These are phyloP conservation scores for Agapornis canus DNA, from an alignment of 2,797 vertebrate species.

Conservation along the genomic window DNA sequence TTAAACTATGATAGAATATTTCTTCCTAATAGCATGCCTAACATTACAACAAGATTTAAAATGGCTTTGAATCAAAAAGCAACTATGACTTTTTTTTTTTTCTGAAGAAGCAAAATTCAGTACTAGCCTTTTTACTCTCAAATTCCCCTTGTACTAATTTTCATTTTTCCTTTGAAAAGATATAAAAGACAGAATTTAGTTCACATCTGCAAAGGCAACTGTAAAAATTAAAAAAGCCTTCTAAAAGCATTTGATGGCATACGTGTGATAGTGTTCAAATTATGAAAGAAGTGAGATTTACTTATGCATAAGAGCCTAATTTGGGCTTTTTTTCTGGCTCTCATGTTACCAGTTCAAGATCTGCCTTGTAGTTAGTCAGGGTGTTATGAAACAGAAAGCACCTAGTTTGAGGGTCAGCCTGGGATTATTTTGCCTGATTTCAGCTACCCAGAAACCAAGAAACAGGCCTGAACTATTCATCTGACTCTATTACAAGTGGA, in stretches of 20 bases:
- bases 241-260: neutral
- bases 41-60: neutral
- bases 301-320: neutral
- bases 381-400: neutral
- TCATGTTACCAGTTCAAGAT: neutral
- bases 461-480: neutral
- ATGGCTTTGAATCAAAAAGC: conserved; percentile 24
- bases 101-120: neutral
- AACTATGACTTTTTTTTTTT: neutral
- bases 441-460: neutral
- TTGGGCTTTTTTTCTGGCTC: neutral
- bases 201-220: neutral
- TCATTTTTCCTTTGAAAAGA: neutral
- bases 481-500: neutral
- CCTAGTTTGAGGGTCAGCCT: neutral
- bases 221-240: neutral
- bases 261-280: neutral
- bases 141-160: neutral
- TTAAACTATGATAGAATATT: conserved; percentile 1
- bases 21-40: conserved; percentile 5
- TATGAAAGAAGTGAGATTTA: neutral
- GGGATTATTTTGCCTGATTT: neutral
- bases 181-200: neutral
- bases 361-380: neutral
- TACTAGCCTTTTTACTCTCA: neutral